phyloP scores from a whole-genome alignment of 2,797 vertebrate species.

The Anguilla obscura region DNA sequence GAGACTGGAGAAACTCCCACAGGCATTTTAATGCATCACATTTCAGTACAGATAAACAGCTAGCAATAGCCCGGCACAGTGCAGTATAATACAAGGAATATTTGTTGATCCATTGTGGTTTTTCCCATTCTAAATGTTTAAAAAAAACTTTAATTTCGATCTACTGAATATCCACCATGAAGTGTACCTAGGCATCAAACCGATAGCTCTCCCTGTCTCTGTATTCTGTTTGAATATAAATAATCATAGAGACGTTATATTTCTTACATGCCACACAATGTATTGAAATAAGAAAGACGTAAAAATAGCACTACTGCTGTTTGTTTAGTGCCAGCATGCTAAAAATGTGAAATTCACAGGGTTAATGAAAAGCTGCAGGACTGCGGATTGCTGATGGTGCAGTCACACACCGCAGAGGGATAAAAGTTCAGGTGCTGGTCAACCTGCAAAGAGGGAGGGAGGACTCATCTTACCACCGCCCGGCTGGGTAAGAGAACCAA shows the following conservation, averaged over 20 bases:
- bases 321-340: neutral
- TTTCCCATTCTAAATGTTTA: neutral
- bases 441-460: conserved; percentile 15
- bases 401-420: neutral
- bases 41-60: neutral
- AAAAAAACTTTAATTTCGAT: neutral
- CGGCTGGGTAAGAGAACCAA: conserved; percentile 56
- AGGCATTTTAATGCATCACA: neutral
- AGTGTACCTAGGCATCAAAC: neutral
- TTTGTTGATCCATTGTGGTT: neutral
- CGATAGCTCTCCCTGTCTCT: neutral
- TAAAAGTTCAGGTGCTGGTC: conserved; percentile 30
- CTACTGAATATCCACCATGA: neutral
- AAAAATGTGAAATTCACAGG: neutral
- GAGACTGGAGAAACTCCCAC: neutral
- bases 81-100: neutral
- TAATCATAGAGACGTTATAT: neutral
- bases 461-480: conserved; percentile 37
- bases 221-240: neutral
- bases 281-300: neutral
- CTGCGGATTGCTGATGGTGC: neutral
- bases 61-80: neutral
- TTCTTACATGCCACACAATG: no score
- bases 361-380: neutral
- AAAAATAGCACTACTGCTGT: neutral